These are phyloP conservation scores for Aethes cnicana DNA, from an alignment of 2,888 invertebrate species.

Conservation along the genomic window DNA sequence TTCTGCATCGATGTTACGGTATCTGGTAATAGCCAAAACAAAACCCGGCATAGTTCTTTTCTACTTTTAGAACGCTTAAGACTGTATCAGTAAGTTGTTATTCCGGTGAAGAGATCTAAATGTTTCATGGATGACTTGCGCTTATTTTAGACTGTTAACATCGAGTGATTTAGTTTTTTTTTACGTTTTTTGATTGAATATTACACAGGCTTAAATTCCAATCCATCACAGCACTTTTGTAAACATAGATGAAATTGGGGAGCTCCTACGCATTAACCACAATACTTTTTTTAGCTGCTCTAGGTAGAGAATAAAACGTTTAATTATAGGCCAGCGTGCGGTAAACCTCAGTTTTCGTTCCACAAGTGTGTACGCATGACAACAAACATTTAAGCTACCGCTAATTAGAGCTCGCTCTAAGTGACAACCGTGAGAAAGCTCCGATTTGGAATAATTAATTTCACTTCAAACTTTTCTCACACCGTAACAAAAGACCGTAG, in stretches of 20 bases:
- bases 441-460: conserved; percentile 21
- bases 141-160: conserved; percentile 6
- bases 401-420: conserved; percentile 17
- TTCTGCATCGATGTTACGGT: conserved; percentile 26
- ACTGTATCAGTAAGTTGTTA: conserved; percentile 3
- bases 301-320: conserved; percentile 9
- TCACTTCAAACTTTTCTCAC: conserved; percentile 18
- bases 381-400: conserved; percentile 9
- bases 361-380: not conserved
- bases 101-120: not conserved
- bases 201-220: too few species aligned
- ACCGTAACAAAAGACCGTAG: conserved; percentile 18
- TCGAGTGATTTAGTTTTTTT: too few species aligned
- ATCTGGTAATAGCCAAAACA: conserved; percentile 28
- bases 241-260: too few species aligned
- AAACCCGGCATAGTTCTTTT: conserved; percentile 19
- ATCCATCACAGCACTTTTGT: too few species aligned
- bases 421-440: conserved; percentile 25
- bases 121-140: conserved; percentile 22
- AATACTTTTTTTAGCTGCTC: too few species aligned
- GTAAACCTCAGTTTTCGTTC: conserved; percentile 13
- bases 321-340: conserved; percentile 5
- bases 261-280: too few species aligned
- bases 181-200: too few species aligned
- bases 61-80: not conserved